phyloP scores from a whole-genome alignment of 2,888 invertebrate genomes.

The Heliconius ethilla region DNA sequence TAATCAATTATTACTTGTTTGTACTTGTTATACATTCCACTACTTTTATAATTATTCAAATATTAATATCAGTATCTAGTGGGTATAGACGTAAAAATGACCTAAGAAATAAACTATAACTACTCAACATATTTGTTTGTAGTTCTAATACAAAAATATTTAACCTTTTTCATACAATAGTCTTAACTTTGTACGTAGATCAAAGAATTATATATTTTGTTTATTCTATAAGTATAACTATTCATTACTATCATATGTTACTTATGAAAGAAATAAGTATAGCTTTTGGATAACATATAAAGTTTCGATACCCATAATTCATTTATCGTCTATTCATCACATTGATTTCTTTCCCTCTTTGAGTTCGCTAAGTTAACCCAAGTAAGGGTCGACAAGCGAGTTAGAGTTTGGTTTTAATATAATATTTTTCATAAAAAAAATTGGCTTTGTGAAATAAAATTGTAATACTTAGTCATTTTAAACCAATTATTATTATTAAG shows the following conservation, averaged over 20 bases:
- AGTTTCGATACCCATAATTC: constrained; percentile 71
- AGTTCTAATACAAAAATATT: background rate
- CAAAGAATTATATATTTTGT: background rate
- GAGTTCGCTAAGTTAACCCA: constrained; percentile 59
- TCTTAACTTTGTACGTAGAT: background rate
- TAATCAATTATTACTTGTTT: too few relatives aligned
- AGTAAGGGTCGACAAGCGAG: constrained; percentile 41
- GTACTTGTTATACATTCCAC: too few relatives aligned
- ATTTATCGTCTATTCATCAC: constrained; percentile 76
- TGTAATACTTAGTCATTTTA: background rate
- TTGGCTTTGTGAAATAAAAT: background rate
- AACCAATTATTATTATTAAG: background rate
- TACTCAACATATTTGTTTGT: too few relatives aligned
- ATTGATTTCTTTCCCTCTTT: constrained; percentile 71
- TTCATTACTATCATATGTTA: constrained; percentile 21
- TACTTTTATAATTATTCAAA: too few relatives aligned
- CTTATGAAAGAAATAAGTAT: constrained; percentile 32
- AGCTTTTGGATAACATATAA: constrained; percentile 64
- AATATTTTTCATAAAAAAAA: background rate
- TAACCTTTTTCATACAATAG: background rate
- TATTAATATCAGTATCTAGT: too few relatives aligned
- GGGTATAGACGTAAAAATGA: too few relatives aligned
- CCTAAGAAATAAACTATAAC: too few relatives aligned
- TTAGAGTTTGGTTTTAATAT: background rate
- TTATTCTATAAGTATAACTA: background rate